Evolutionary conservation across 2,113 vertebrate genomes (phyloP).

Genomic region (Seriola dumerili): DNA sequence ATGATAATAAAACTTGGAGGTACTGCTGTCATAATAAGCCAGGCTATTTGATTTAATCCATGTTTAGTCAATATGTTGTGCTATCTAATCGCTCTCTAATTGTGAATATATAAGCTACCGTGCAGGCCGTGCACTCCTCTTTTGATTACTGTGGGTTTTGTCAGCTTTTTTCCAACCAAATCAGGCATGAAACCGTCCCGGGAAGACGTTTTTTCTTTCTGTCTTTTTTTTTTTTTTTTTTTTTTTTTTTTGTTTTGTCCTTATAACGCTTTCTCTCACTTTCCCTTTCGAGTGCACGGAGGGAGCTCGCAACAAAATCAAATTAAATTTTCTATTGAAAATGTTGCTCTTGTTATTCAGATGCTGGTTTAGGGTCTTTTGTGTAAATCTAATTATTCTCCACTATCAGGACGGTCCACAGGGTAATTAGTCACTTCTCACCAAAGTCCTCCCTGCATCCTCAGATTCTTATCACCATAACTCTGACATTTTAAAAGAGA

Average conservation of each 20-base stretch:
- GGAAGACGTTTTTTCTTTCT: slow-evolving; percentile 26
- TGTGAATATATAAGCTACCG: slow-evolving; percentile 27
- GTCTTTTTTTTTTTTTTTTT: slow-evolving; percentile 30
- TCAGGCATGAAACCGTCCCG: slow-evolving; percentile 65
- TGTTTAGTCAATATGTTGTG: slow-evolving; percentile 38
- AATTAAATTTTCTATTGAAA: slow-evolving; percentile 83
- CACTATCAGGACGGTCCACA: slow-evolving; percentile 82
- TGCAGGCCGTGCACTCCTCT: slow-evolving; percentile 31
- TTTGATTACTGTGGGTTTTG: slow-evolving; percentile 58
- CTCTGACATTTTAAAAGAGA: slow-evolving; percentile 78
- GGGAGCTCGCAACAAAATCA: slow-evolving; percentile 76
- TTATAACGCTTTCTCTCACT: slow-evolving; percentile 64
- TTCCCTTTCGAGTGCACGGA: slow-evolving; percentile 57
- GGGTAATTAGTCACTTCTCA: slow-evolving; percentile 85
- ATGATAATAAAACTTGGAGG: not conserved
- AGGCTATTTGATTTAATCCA: slow-evolving; percentile 35
- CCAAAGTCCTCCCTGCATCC: slow-evolving; percentile 79
- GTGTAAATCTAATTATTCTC: slow-evolving; percentile 84
- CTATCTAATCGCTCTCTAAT: slow-evolving; percentile 52
- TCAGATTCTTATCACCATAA: slow-evolving; percentile 77
- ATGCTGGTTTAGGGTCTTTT: slow-evolving; percentile 80
- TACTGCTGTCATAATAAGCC: slow-evolving; percentile 11
- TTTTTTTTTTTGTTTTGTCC: slow-evolving; percentile 48
- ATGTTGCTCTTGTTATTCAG: slow-evolving; percentile 84
- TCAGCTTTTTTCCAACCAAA: slow-evolving; percentile 49